Conservation (phyloP, 1,140 invertebrate species). For the Mizuhopecten yessoensis region DNA sequence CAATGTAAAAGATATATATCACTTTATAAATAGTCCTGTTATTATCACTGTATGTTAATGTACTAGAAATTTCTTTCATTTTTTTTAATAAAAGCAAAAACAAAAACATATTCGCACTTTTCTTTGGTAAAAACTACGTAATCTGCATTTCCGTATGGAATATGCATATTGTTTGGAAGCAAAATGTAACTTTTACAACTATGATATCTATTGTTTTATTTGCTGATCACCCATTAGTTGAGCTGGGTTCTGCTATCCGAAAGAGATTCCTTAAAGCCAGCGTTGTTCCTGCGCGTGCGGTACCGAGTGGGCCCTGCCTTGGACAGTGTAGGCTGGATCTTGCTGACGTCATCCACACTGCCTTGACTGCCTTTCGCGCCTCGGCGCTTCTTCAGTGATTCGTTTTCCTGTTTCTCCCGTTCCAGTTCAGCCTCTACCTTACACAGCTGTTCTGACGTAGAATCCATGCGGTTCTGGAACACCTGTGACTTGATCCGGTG, state of each 20-base stretch:
- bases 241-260: not conserved
- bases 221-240: not conserved
- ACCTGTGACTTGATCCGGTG: slow-evolving; percentile 58
- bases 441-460: slow-evolving; percentile 44
- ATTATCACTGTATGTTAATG: no score
- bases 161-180: no score
- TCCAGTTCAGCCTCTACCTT: slow-evolving; percentile 53
- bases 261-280: not conserved
- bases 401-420: slow-evolving; percentile 59
- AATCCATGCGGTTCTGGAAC: slow-evolving; percentile 59
- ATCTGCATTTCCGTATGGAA: no score
- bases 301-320: not conserved
- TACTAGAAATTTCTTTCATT: no score
- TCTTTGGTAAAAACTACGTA: no score
- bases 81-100: no score
- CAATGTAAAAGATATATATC: no score
- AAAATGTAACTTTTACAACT: no score
- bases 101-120: no score
- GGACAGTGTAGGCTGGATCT: not conserved
- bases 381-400: slow-evolving; percentile 43
- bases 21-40: no score
- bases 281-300: not conserved
- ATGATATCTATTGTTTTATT: no score
- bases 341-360: not conserved
- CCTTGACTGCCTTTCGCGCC: not conserved